These are phyloP conservation scores for Calliopum simillimum DNA, from an alignment of 2,888 invertebrate species.

Conservation along the genomic window DNA sequence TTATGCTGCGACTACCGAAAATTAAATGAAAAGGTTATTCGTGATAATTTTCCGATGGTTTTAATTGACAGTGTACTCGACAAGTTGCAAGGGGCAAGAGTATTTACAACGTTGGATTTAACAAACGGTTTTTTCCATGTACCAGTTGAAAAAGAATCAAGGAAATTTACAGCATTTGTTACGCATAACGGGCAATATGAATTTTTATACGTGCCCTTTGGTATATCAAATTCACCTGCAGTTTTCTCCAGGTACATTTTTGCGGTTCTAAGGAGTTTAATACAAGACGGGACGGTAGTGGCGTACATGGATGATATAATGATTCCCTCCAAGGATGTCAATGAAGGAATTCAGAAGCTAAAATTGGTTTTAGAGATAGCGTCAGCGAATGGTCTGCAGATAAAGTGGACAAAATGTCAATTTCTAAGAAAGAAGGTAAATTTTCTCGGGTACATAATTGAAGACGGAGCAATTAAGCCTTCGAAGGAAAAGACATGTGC, in stretches of 20 bases:
- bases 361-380: constrained; percentile 2
- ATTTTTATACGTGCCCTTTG: constrained; percentile 46
- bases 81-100: constrained; percentile 41
- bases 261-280: constrained; percentile 38
- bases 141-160: constrained; percentile 43
- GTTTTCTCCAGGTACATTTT: constrained; percentile 42
- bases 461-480: constrained; percentile 31
- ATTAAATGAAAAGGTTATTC: no score
- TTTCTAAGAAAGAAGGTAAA: constrained; percentile 38
- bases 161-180: constrained; percentile 50
- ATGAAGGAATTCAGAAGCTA: constrained; percentile 34
- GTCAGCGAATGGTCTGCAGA: neutral
- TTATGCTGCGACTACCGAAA: no score
- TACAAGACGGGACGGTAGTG: constrained; percentile 29
- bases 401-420: constrained; percentile 43
- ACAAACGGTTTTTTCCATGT: constrained; percentile 50
- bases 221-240: constrained; percentile 45
- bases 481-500: constrained; percentile 33
- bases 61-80: constrained; percentile 44
- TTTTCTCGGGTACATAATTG: constrained; percentile 43
- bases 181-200: constrained; percentile 49
- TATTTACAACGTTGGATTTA: constrained; percentile 48
- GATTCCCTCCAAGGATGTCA: constrained; percentile 37
- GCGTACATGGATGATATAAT: constrained; percentile 46
- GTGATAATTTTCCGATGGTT: constrained; percentile 45